Evolutionary conservation across 2,797 vertebrate species (phyloP).

Genomic region (Eulemur mongoz): DNA sequence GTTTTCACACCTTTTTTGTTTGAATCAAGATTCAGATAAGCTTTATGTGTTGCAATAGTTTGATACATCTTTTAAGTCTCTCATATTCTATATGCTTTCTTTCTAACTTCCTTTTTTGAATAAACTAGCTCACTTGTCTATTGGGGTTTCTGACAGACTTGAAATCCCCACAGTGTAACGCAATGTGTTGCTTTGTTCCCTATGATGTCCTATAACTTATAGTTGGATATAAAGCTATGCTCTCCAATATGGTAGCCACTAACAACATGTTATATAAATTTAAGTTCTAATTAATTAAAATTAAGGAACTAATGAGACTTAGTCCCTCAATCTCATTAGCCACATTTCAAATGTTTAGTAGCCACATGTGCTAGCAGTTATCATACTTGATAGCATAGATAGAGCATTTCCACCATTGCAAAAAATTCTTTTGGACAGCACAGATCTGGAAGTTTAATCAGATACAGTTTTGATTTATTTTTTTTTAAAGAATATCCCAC

Average conservation of each 20-base stretch:
- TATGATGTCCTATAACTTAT: not conserved
- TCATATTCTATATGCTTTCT: not conserved
- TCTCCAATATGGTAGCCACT: not conserved
- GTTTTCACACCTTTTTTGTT: not conserved
- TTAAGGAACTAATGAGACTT: not conserved
- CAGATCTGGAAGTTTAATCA: not conserved
- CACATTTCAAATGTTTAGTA: not conserved
- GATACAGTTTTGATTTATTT: not conserved
- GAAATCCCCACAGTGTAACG: not conserved
- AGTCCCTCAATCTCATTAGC: not conserved
- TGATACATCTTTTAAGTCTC: not conserved
- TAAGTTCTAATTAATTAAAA: conserved; percentile 19
- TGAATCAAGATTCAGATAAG: not conserved
- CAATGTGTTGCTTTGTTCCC: not conserved
- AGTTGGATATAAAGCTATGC: not conserved
- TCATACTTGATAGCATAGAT: not conserved
- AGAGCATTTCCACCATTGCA: not conserved
- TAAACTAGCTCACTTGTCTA: not conserved
- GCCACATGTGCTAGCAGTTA: not conserved
- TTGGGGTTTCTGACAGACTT: not conserved
- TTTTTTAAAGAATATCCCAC: not conserved
- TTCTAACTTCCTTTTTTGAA: not conserved
- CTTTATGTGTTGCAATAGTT: not conserved
- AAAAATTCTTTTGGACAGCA: not conserved
- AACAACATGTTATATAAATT: not conserved